These are phyloP conservation scores for Meteorus sp. DNA, from an alignment of 1,140 invertebrate species.

Conservation along the genomic window DNA sequence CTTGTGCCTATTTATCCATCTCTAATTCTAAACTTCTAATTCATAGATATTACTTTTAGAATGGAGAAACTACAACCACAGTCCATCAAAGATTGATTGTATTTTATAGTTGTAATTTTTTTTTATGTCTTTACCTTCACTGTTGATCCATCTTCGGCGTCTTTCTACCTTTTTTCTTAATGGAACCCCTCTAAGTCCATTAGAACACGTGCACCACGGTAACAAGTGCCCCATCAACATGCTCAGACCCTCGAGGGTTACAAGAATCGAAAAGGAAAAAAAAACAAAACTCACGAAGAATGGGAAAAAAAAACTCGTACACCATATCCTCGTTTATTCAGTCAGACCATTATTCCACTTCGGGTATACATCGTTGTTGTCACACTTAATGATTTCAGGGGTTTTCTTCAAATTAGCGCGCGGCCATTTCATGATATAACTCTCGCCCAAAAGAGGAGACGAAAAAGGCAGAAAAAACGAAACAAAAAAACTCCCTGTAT, in stretches of 20 bases:
- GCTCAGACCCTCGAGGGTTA: constrained; percentile 25
- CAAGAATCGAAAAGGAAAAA: constrained; percentile 26
- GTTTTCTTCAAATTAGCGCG: constrained; percentile 27
- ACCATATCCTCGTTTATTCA: constrained; percentile 18
- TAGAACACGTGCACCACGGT: constrained; percentile 48
- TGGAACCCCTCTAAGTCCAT: constrained; percentile 33
- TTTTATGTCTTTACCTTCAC: constrained; percentile 25
- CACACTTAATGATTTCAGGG: constrained; percentile 29
- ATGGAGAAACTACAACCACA: not conserved
- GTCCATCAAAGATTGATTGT: constrained; percentile 29
- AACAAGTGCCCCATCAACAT: constrained; percentile 47
- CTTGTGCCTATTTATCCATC: too few species aligned
- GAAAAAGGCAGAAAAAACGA: constrained; percentile 6
- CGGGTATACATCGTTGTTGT: constrained; percentile 16
- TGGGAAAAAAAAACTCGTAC: not conserved
- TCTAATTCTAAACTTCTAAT: constrained; percentile 26
- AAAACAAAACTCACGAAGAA: too few species aligned
- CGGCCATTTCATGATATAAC: constrained; percentile 23
- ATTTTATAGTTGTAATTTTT: constrained; percentile 26
- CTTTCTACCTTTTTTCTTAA: too few species aligned
- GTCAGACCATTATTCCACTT: constrained; percentile 11
- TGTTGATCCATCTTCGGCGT: constrained; percentile 24
- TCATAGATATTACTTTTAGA: constrained; percentile 28
- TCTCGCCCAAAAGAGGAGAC: not conserved
- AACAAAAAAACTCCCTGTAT: constrained; percentile 29